phyloP scores from a whole-genome alignment of 1,140 invertebrate species.

The Zaprionus gabonicus region DNA sequence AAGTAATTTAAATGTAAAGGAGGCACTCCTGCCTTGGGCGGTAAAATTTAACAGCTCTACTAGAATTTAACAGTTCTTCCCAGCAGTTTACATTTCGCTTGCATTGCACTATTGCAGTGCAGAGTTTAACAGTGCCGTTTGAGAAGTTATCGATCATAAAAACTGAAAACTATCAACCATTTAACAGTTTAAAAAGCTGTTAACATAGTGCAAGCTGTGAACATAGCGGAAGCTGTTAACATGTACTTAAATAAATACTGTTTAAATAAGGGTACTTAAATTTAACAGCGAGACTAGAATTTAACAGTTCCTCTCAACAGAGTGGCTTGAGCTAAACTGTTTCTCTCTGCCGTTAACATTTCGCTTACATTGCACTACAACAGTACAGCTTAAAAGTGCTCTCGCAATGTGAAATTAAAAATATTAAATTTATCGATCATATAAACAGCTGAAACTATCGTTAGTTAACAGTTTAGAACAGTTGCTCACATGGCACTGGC shows the following conservation, averaged over 20 bases:
- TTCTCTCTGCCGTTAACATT: neutral
- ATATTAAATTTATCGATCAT: neutral
- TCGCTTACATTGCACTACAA: neutral
- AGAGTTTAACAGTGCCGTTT: neutral
- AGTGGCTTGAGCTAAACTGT: no score
- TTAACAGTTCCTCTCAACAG: neutral
- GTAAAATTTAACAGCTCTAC: neutral
- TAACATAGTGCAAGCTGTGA: neutral
- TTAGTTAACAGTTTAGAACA: neutral
- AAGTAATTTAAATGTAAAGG: constrained; percentile 8
- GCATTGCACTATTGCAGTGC: neutral
- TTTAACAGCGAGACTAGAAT: neutral
- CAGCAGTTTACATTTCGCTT: neutral
- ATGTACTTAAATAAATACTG: neutral
- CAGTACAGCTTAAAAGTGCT: neutral
- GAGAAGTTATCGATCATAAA: constrained; percentile 1
- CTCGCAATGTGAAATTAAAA: neutral
- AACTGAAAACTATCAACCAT: neutral
- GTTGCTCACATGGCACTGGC: neutral
- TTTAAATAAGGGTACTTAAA: neutral
- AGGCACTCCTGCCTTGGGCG: neutral
- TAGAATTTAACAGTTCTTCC: neutral
- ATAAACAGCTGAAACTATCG: neutral
- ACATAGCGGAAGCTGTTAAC: neutral
- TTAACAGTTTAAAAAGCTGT: neutral